Conservation (phyloP, 2,888 invertebrate genomes). For the Acanthacorydalis orientalis region DNA sequence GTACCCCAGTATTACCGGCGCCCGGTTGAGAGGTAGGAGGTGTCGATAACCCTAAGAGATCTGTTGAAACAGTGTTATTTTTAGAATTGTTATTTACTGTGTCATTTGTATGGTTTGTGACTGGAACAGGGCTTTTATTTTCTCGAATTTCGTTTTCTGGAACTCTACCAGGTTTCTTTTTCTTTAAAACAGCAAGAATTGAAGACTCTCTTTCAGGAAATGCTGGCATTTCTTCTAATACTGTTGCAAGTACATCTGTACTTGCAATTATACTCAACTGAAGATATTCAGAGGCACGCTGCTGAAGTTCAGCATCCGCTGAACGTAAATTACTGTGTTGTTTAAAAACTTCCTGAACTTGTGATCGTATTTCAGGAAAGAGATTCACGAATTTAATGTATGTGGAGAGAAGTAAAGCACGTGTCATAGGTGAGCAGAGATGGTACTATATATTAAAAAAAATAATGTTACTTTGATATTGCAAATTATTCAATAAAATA, state of each 20-base stretch:
- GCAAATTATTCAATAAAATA: background rate
- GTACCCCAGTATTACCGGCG: conserved; percentile 53
- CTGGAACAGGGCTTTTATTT: conserved; percentile 55
- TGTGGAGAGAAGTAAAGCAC: conserved; percentile 89
- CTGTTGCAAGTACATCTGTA: conserved; percentile 93
- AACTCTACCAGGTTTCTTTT: conserved; percentile 91
- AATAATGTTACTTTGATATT: conserved; percentile 1
- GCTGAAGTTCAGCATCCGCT: conserved; percentile 96
- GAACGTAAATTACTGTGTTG: conserved; percentile 92
- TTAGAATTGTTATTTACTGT: conserved; percentile 28
- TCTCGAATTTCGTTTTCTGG: conserved; percentile 76
- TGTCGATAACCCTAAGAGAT: conserved; percentile 75
- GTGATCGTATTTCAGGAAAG: conserved; percentile 93
- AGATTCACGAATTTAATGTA: conserved; percentile 99
- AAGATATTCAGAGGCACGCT: conserved; percentile 93
- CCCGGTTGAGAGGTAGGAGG: conserved; percentile 58
- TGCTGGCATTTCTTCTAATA: conserved; percentile 99
- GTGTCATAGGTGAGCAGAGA: conserved; percentile 90
- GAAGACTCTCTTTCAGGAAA: conserved; percentile 98
- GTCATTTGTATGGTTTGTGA: conserved; percentile 30
- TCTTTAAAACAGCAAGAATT: conserved; percentile 92
- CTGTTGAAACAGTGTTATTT: conserved; percentile 41
- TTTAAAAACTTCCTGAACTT: conserved; percentile 87
- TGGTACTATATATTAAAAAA: conserved; percentile 59
- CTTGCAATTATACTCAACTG: conserved; percentile 92